Evolutionary conservation across 2,888 invertebrate species (phyloP).

Genomic region (Allophyes oxyacanthae): DNA sequence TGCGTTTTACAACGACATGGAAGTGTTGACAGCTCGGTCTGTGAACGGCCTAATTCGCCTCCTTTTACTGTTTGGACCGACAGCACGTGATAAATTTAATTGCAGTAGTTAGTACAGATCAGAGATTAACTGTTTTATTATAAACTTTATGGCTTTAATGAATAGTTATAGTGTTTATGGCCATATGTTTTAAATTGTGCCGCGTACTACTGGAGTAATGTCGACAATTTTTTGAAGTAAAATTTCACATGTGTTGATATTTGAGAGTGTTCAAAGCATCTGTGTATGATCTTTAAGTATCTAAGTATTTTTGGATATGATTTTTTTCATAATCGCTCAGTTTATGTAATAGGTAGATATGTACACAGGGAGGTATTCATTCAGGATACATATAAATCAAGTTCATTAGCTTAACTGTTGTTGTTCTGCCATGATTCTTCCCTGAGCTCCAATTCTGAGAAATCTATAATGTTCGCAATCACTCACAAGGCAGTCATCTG

Average conservation of each 20-base stretch:
- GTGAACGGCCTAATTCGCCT: constrained; percentile 19
- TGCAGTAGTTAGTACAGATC: constrained; percentile 45
- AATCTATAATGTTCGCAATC: too few relatives aligned
- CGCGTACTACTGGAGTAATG: constrained; percentile 9
- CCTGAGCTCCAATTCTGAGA: too few relatives aligned
- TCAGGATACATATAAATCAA: too few relatives aligned
- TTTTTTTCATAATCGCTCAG: too few relatives aligned
- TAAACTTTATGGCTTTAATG: constrained; percentile 49
- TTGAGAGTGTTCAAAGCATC: not conserved
- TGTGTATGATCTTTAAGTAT: not conserved
- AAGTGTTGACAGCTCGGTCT: not conserved
- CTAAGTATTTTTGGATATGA: too few relatives aligned
- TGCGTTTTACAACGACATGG: not conserved
- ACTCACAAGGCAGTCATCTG: too few relatives aligned
- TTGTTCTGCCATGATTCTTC: too few relatives aligned
- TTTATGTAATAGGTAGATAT: too few relatives aligned
- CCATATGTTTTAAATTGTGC: constrained; percentile 46
- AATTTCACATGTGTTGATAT: constrained; percentile 12
- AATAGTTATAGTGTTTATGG: constrained; percentile 43
- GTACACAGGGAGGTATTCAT: too few relatives aligned
- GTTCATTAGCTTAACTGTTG: too few relatives aligned
- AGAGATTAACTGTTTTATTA: constrained; percentile 51
- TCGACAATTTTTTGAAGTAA: constrained; percentile 20
- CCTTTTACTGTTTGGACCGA: constrained; percentile 20
- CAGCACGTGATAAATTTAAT: constrained; percentile 54